Evolutionary conservation across 2,888 invertebrate genomes (phyloP), one percentile per base, ranked within the genome.

Genomic region (Vanessa cardui): DNA sequence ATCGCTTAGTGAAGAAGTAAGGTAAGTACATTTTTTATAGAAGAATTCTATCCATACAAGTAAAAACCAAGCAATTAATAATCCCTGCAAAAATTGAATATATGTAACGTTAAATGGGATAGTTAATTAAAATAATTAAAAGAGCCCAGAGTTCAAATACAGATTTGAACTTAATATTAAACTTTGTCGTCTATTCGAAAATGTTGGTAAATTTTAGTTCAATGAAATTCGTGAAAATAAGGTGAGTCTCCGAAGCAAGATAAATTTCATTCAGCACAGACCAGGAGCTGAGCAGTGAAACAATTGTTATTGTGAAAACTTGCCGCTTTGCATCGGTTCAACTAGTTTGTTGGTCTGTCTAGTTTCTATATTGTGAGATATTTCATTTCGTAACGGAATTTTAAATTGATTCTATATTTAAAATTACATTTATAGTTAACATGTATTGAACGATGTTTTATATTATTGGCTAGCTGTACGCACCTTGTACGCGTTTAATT

Each of bases 281-380:
- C n/a, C 44, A 45, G 12, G 46, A 52, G 65, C 58, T 61, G 64
- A 63, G 33, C 63, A 64, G 63, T 60, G 33, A 64, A 68, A 64
- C 63, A 67, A 67, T 67, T 46, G 63, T 59, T 60, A 69, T 66
- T 69, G 63, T 68, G 64, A 70, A 60, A 67, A 70, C 59, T 65
- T 64, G 44, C 67, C 59, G 46, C 33, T 58, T 56, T 66, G 56
- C 66, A 66, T 58, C 58, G n/a, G 49, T 49, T 52, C 56, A 31
- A 58, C 33, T 54, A 61, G 56, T 66, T 66, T 49, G 39, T 33
- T 66, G 49, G 58, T 18, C 49, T 12, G 56, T 15, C 49, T 39
- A 56, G 61, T 50, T 67, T 52, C 20, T n/a, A 44, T 56, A 54
- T 47, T 39, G 60, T 66, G n/a, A 7, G 61, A 20, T 59, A 46